Base-by-base conservation (phyloP, 2,797 vertebrate species). In the Tiaroga cobitis region DNA sequence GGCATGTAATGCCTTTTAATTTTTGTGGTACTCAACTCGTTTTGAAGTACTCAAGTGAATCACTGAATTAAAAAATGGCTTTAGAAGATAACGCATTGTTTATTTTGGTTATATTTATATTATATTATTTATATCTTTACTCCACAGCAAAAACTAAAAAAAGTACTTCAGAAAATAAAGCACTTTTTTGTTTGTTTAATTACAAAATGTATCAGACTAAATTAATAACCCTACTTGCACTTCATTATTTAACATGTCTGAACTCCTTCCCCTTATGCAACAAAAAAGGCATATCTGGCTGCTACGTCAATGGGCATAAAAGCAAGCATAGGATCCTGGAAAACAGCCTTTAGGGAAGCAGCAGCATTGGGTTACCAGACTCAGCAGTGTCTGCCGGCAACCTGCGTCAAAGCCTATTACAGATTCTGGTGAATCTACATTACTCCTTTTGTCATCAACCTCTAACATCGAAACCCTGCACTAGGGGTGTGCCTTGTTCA, bases 371-470 rank as follows among this genome's bases (percentile, higher is more conserved):
- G n/a, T 88, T 86, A 80, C 74, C 67, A 63, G 29, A 69, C 65
- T 69, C 69, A 59, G 34, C 61, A 74, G 29, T 37, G 46, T 21
- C 69, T 43, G 73, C 41, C 7, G 32, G 41, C 65, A 56, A 67
- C 68, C 81, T 82, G 69, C 46, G 29, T 86, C 81, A 83, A 46
- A 80, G 43, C 61, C 32, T 63, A 81, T 76, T 46, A 39, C 80
- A 85, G 49, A 76, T 49, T 29, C 32, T 68, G 70, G 61, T 16
- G 18, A 80, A 68, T 85, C 46, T 29, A 73, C 73, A 46, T 76
- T 59, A 54, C 59, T 80, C 21, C 51, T 67, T 76, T 85, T 67
- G 67, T 34, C 19, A 68, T 49, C 19, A 43, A 29, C 18, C 9
- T 80, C 49, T 37, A 49, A 49, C n/a, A 24, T 10, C 0, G 29